phyloP scores from a whole-genome alignment of 2,888 invertebrate species.

The Lypha dubia region DNA sequence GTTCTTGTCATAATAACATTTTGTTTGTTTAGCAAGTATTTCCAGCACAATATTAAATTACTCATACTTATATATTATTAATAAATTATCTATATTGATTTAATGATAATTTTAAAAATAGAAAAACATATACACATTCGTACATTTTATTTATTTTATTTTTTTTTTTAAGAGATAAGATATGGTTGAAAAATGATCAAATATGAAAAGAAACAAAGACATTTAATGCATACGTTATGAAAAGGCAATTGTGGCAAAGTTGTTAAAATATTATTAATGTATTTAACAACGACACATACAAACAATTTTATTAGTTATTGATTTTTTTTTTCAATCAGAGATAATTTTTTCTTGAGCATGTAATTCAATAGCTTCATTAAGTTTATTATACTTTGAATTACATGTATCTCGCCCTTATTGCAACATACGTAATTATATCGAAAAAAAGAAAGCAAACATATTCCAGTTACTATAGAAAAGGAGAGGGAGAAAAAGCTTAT shows the following conservation, averaged over 20 bases:
- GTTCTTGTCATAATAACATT: background rate
- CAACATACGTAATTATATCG: too few species aligned
- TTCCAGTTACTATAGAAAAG: too few species aligned
- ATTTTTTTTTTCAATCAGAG: background rate
- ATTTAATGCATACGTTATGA: slow-evolving; percentile 13
- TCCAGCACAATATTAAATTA: background rate
- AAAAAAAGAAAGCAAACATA: too few species aligned
- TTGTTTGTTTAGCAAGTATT: background rate
- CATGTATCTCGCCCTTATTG: too few species aligned
- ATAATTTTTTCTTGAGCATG: too few species aligned
- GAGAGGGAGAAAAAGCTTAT: too few species aligned
- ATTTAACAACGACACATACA: too few species aligned
- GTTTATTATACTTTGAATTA: background rate
- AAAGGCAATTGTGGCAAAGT: background rate
- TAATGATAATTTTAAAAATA: slow-evolving; percentile 66
- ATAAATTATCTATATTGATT: slow-evolving; percentile 66
- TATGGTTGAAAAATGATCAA: slow-evolving; percentile 18
- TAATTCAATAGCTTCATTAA: background rate
- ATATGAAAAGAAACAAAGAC: slow-evolving; percentile 30
- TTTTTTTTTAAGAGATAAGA: slow-evolving; percentile 39
- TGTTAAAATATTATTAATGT: background rate
- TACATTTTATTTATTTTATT: too few species aligned
- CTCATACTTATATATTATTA: slow-evolving; percentile 30
- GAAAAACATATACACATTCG: too few species aligned
- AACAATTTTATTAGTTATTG: background rate